These are phyloP conservation scores for Erpobdella octoculata DNA, from an alignment of 2,888 invertebrate species.

Conservation along the genomic window DNA sequence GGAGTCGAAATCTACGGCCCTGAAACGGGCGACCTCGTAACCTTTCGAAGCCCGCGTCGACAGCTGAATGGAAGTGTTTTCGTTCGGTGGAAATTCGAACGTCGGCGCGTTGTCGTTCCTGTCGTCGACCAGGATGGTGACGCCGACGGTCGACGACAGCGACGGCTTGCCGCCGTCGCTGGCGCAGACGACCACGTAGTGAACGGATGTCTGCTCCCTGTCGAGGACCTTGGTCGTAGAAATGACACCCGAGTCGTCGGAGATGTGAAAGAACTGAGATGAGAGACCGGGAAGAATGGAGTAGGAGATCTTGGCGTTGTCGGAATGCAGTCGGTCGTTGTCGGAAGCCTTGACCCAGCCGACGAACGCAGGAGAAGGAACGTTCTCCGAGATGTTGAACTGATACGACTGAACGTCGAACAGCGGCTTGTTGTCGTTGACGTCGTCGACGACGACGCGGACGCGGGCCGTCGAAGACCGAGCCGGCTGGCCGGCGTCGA, in stretches of 20 bases:
- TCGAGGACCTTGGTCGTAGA: conserved; percentile 14
- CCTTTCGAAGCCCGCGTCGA: neutral
- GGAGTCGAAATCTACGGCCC: conserved; percentile 16
- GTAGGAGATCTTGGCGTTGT: conserved; percentile 19
- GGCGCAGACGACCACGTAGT: conserved; percentile 7
- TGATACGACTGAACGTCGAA: neutral
- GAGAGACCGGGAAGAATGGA: conserved; percentile 12
- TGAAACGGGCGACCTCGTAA: conserved; percentile 8
- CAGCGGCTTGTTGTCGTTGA: conserved; percentile 34
- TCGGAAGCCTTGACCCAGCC: conserved; percentile 9
- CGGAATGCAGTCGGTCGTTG: conserved; percentile 3
- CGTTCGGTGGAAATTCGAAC: conserved; percentile 3
- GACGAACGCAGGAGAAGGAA: neutral
- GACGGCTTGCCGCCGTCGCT: conserved; percentile 2
- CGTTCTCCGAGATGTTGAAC: conserved; percentile 25
- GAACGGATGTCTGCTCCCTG: neutral
- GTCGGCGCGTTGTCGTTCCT: conserved; percentile 14
- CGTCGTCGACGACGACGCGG: conserved; percentile 11
- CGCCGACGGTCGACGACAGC: neutral
- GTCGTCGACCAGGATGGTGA: conserved; percentile 7
- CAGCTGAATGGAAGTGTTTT: conserved; percentile 16
- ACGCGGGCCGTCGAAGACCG: conserved; percentile 3
- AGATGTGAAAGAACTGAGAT: neutral
- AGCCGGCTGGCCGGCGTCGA: conserved; percentile 23
- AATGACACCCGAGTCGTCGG: neutral